These are phyloP conservation scores for Prunella himalayana DNA, from an alignment of 2,113 vertebrate species.

Conservation along the genomic window DNA sequence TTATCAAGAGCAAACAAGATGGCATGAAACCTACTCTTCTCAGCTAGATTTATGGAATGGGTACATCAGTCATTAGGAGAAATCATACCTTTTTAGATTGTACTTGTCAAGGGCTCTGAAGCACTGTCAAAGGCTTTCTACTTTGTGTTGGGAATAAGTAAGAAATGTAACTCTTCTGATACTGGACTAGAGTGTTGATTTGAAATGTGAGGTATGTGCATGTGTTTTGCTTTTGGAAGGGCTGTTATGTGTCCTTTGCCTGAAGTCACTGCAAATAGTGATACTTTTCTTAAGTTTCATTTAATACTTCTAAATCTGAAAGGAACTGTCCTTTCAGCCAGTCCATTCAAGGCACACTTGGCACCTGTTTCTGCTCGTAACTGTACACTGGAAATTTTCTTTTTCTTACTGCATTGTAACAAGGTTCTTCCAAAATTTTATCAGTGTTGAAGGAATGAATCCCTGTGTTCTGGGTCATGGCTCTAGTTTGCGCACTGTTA, in stretches of 20 bases:
- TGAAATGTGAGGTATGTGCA: not conserved
- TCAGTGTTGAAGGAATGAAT: not conserved
- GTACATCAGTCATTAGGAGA: not conserved
- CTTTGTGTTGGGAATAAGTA: not conserved
- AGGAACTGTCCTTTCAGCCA: not conserved
- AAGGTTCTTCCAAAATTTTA: not conserved
- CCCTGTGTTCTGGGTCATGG: not conserved
- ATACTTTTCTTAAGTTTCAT: not conserved
- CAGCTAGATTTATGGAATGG: not conserved
- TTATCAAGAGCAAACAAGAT: not conserved
- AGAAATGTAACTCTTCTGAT: not conserved
- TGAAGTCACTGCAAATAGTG: not conserved
- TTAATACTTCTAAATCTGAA: not conserved
- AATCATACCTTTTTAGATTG: not conserved
- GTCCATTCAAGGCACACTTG: not conserved
- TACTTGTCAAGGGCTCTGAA: not conserved
- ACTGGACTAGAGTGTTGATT: not conserved
- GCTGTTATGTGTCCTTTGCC: fast-evolving
- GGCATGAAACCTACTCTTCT: not conserved
- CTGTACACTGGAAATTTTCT: not conserved
- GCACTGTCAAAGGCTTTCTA: not conserved
- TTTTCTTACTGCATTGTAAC: not conserved
- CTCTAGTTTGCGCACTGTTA: not conserved
- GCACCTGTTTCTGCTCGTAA: not conserved
- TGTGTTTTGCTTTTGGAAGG: not conserved